Evolutionary conservation across 2,888 invertebrate species (phyloP).

Genomic region (Congeria kusceri): DNA sequence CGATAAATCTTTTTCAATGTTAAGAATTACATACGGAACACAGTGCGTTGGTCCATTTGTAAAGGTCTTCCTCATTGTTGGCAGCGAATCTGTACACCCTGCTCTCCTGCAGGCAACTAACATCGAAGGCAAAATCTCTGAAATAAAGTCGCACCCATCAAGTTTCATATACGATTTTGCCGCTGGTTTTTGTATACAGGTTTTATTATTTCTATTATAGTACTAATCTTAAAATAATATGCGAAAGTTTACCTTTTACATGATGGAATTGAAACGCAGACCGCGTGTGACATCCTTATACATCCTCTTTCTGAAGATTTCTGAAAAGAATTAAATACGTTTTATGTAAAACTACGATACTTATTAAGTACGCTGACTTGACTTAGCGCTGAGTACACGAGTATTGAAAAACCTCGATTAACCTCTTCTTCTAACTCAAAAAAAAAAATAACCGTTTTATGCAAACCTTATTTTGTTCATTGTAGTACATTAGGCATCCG

Average conservation of each 20-base stretch:
- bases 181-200: too few relatives aligned
- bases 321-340: neutral
- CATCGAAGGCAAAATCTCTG: slow-evolving; percentile 18
- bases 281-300: neutral
- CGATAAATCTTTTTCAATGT: too few relatives aligned
- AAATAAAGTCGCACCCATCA: neutral
- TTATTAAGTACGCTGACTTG: too few relatives aligned
- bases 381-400: neutral
- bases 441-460: neutral
- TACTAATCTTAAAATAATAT: too few relatives aligned
- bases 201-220: too few relatives aligned
- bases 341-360: too few relatives aligned
- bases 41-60: slow-evolving; percentile 9
- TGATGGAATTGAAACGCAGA: slow-evolving; percentile 12
- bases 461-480: slow-evolving; percentile 11
- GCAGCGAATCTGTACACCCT: slow-evolving; percentile 23
- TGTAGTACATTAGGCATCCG: slow-evolving; percentile 35
- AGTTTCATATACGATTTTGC: too few relatives aligned
- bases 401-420: neutral
- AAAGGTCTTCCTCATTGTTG: neutral
- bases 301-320: slow-evolving; percentile 17
- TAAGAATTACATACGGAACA: too few relatives aligned
- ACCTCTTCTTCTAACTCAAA: neutral
- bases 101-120: slow-evolving; percentile 5
- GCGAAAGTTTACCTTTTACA: neutral